Evolutionary conservation across 2,888 invertebrate genomes (phyloP), one percentile per base, ranked within the genome.

Genomic region (Alloscopus bannaensis): DNA sequence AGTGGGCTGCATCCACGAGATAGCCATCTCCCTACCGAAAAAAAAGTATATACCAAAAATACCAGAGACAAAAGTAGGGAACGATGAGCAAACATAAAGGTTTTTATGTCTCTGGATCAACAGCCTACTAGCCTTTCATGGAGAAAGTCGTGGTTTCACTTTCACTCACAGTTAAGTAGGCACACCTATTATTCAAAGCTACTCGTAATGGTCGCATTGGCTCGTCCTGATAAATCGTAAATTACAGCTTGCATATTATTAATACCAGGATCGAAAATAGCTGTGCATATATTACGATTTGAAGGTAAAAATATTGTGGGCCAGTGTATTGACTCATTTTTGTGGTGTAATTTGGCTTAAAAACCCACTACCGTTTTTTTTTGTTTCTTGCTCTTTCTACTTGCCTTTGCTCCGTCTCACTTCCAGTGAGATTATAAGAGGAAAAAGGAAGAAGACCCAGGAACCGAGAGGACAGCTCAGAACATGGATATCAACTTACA

Each of bases 71-170:
- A 8, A 36, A 8, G 13, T 36, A 13, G 20, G 24, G 42, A 65
- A 60, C 42, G 36, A 65, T 31, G 28, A 60, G 22, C 13, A 60
- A 64, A 47, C 47, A 64, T 40, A 29, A 73, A 73, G 59, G 69
- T 68, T 73, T 62, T 40, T n/a, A n/a, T n/a, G n/a, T n/a, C n/a
- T n/a, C n/a, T 73, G 69, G 69, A 80, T 80, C 80, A 80, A 80
- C 80, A 73, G 80, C 80, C 57, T 62, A 42, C 73, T 29, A 28
- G 31, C 26, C 62, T 57, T 69, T 76, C 47, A 3, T 36, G 36
- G 62, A 68, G 62, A 79, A 79, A 79, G 72, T 72, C 79, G 72
- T 66, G 60, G 72, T 55, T 79, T 72, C 79, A 72, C 62, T 79
- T 72, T 72, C 79, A 72, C 60, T 70, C 47, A 52, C 29, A n/a